Conservation (phyloP, 1,140 invertebrate species). For the Drosophila melanogaster region DNA sequence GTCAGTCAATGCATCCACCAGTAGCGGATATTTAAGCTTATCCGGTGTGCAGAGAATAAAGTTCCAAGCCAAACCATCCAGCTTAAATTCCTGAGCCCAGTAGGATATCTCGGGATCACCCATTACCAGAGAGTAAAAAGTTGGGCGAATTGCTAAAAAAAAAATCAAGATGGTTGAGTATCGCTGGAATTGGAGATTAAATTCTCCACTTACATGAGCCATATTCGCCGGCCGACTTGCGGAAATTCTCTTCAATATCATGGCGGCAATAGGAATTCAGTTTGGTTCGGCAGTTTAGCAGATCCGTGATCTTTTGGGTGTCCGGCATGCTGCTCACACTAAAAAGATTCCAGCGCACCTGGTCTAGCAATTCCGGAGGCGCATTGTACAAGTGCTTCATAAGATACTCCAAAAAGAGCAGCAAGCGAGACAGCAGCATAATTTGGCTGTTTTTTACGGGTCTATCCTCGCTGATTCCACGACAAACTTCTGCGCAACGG, state of each 20-base stretch:
- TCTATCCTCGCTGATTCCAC: constrained; percentile 84
- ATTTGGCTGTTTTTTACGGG: constrained; percentile 88
- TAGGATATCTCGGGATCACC: constrained; percentile 57
- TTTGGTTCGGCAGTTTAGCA: constrained; percentile 77
- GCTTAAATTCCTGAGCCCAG: constrained; percentile 90
- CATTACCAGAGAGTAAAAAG: constrained; percentile 77
- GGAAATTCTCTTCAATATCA: constrained; percentile 93
- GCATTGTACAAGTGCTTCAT: constrained; percentile 98
- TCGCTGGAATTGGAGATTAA: neutral
- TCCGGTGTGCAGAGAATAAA: constrained; percentile 96
- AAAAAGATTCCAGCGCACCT: constrained; percentile 87
- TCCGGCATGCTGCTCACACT: constrained; percentile 80
- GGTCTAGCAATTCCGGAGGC: constrained; percentile 90
- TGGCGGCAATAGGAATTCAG: constrained; percentile 82
- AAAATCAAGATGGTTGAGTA: neutral
- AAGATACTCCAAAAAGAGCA: constrained; percentile 97
- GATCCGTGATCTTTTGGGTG: constrained; percentile 72
- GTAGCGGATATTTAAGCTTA: constrained; percentile 93
- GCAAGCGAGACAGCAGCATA: constrained; percentile 92
- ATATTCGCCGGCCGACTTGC: constrained; percentile 85
- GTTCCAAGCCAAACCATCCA: constrained; percentile 97
- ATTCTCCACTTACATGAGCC: constrained; percentile 51
- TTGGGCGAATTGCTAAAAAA: constrained; percentile 76
- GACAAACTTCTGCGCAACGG: constrained; percentile 88
- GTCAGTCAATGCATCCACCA: constrained; percentile 94